Evolutionary conservation across 1,140 invertebrate genomes (phyloP).

Genomic region (Trichoplusia ni): DNA sequence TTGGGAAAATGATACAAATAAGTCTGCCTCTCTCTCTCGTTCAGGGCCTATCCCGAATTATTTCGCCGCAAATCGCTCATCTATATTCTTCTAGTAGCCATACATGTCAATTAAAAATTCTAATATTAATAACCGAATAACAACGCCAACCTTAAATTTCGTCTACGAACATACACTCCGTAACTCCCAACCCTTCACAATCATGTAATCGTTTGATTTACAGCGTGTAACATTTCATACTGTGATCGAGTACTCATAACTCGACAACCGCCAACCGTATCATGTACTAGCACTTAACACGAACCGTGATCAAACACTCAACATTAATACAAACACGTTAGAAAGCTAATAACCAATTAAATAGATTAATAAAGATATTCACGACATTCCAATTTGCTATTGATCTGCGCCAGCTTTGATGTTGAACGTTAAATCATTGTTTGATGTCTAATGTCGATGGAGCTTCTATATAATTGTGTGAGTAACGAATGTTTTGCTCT

Average conservation of each 20-base stretch:
- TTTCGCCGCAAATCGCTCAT: no score
- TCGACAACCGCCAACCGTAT: conserved; percentile 1
- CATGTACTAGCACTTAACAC: conserved; percentile 13
- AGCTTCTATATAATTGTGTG: conserved; percentile 50
- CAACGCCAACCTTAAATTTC: no score
- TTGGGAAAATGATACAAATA: no score
- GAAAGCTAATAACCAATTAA: conserved; percentile 76
- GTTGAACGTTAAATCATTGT: conserved; percentile 65
- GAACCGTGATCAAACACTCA: conserved; percentile 54
- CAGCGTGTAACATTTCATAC: conserved; percentile 11
- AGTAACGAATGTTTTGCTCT: conserved; percentile 31
- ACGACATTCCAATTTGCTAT: conserved; percentile 66
- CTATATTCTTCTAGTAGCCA: no score
- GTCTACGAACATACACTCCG: no score
- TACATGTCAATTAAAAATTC: no score
- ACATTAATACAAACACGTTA: conserved; percentile 60
- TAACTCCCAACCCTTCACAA: background rate
- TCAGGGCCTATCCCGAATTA: no score
- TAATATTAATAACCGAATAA: no score
- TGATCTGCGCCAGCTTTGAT: conserved; percentile 64
- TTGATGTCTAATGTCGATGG: conserved; percentile 65
- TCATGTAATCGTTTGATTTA: conserved; percentile 6
- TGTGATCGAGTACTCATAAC: background rate
- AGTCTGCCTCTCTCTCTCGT: no score
- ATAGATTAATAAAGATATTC: conserved; percentile 76